phyloP scores from a whole-genome alignment of 2,888 invertebrate genomes.

The Acronicta aceris region DNA sequence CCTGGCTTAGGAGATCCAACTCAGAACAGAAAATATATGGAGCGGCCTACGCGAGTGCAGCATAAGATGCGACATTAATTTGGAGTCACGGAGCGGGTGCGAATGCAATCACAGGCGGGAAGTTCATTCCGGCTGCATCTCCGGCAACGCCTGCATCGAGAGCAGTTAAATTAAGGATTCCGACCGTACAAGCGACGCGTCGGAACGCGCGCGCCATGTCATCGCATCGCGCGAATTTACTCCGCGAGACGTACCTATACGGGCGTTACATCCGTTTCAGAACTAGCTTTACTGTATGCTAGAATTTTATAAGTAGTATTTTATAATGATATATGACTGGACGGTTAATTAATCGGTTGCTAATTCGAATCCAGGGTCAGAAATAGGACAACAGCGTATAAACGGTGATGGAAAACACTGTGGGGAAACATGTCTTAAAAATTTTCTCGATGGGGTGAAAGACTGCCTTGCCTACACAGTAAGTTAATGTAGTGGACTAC shows the following conservation, averaged over 20 bases:
- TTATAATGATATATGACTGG: no score
- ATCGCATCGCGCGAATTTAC: conserved; percentile 48
- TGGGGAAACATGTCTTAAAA: no score
- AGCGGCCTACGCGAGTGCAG: conserved; percentile 36
- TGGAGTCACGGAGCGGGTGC: conserved; percentile 75
- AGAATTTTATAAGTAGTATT: neutral
- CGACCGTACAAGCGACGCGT: conserved; percentile 69
- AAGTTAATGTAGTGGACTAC: no score
- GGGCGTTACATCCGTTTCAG: conserved; percentile 50
- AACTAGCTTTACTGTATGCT: conserved; percentile 24
- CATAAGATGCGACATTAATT: conserved; percentile 78
- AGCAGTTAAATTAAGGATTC: conserved; percentile 85
- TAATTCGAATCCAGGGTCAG: no score
- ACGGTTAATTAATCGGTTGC: no score
- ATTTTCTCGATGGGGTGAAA: no score
- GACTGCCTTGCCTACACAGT: no score
- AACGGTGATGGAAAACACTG: no score
- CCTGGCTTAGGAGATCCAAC: conserved; percentile 18
- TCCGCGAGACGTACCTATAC: conserved; percentile 36
- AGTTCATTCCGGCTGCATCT: conserved; percentile 85
- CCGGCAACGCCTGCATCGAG: conserved; percentile 70
- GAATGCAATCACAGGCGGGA: conserved; percentile 86
- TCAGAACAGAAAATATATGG: conserved; percentile 33
- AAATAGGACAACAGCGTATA: no score
- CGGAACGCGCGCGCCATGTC: conserved; percentile 57